Evolutionary conservation across 1,140 invertebrate species (phyloP), one percentile per base, ranked within the genome.

Genomic region (Monomorium pharaonis): DNA sequence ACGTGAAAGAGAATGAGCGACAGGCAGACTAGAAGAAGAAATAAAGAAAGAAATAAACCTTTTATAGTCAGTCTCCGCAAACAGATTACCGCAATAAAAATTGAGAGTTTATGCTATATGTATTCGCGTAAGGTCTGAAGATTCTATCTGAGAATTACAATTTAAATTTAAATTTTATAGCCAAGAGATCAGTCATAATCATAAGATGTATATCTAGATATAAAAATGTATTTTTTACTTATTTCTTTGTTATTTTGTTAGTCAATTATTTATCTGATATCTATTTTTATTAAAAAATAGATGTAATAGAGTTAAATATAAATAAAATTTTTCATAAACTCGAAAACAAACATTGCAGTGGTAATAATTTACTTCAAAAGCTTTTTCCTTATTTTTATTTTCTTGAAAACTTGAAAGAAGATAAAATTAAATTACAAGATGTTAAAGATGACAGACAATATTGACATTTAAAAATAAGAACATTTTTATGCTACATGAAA

Each of bases 41-140:
- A n/a, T 65, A 78, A 0, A 14, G 2, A 12, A 65, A n/a, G 27
- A 65, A 78, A 65, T 33, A 78, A 78, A 65, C 58, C 65, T 77
- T 77, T 77, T 77, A 63, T 63, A 47, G 7, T 42, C 1, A 63
- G 7, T 4, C 18, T 77, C 18, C 37, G 18, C 27, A 77, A 76
- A 76, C 37, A 60, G 27, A 63, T 18, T 7, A 7, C n/a, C 24
- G 58, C 33, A 77, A 63, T 24, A 67, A 77, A 63, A 74, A 44
- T n/a, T 49, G 24, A 77, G 42, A 56, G 14, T n/a, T 44, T 24
- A 30, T 5, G 21, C 51, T 7, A 2, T 21, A n/a, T 44, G 21
- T 60, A 44, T n/a, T 58, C 24, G 24, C 33, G 54, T 12, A n/a
- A 72, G 27, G 0, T 30, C 60, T 63, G 10, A 30, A 63, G 18